These are phyloP conservation scores for Spea multiplicata DNA, from an alignment of 2,113 vertebrate species.

Conservation along the genomic window DNA sequence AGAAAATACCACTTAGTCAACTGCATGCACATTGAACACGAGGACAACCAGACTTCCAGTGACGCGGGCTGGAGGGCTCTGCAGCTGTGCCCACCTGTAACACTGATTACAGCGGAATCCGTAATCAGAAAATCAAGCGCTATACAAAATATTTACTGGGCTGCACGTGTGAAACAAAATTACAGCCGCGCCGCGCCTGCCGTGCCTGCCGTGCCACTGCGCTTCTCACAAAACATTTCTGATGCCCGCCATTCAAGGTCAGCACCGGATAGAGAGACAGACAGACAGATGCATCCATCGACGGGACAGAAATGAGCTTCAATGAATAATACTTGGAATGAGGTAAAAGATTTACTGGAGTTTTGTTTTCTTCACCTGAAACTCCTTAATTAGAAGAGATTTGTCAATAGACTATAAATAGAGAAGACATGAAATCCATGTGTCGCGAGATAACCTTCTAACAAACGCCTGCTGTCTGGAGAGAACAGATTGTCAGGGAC, in stretches of 20 bases:
- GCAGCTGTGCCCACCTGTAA: not conserved
- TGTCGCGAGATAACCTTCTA: not conserved
- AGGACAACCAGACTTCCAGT: not conserved
- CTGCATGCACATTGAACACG: not conserved
- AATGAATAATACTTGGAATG: not conserved
- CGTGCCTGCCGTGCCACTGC: no score
- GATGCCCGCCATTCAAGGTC: no score
- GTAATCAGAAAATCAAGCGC: not conserved
- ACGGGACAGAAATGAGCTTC: no score
- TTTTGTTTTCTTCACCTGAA: not conserved
- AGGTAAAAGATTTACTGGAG: not conserved
- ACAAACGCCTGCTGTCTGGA: not conserved
- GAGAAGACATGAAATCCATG: not conserved
- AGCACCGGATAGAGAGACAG: no score
- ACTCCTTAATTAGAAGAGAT: not conserved
- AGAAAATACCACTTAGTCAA: not conserved
- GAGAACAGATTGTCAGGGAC: not conserved
- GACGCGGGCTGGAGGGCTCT: not conserved
- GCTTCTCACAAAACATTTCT: no score
- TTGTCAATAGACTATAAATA: conserved; percentile 11
- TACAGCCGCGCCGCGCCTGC: no score
- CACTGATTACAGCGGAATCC: not conserved
- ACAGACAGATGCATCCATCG: no score
- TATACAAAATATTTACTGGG: no score
- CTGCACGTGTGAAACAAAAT: no score